Evolutionary conservation across 2,113 vertebrate genomes (phyloP).

Genomic region (Phrynocephalus versicolor): DNA sequence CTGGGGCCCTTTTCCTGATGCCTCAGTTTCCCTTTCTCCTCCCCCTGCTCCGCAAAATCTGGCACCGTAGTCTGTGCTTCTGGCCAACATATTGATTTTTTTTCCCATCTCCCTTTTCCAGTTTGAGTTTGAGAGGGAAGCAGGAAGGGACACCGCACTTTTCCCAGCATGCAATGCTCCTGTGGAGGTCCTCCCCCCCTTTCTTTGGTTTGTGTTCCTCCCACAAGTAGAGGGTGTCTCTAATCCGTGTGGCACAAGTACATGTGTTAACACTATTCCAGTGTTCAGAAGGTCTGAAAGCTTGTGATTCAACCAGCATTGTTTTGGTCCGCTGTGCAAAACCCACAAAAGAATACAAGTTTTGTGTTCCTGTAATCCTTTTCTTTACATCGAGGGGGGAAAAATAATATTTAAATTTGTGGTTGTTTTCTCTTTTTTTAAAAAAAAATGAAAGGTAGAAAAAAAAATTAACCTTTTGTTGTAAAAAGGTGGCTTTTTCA

Average conservation of each 20-base stretch:
- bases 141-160: conserved; percentile 64
- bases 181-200: conserved; percentile 46
- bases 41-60: too few species aligned
- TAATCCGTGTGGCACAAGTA: conserved; percentile 45
- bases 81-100: background rate
- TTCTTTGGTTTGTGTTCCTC: conserved; percentile 31
- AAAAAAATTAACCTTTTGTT: conserved; percentile 88
- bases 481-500: conserved; percentile 84
- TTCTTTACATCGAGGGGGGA: conserved; percentile 45
- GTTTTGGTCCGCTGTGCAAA: conserved; percentile 63
- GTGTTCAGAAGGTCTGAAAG: conserved; percentile 58
- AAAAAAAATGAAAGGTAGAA: background rate
- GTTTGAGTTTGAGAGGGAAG: background rate
- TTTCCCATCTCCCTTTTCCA: too few species aligned
- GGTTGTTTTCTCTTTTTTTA: background rate
- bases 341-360: background rate
- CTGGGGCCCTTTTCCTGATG: background rate
- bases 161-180: conserved; percentile 77
- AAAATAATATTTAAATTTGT: conserved; percentile 27
- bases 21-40: background rate
- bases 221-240: conserved; percentile 44
- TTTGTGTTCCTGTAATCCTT: conserved; percentile 63
- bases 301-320: conserved; percentile 77
- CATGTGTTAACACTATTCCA: conserved; percentile 33
- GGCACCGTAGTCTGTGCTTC: too few species aligned